Evolutionary conservation across 2,888 invertebrate species (phyloP), one percentile per base, ranked within the genome.

Genomic region (Agapostemon virescens): DNA sequence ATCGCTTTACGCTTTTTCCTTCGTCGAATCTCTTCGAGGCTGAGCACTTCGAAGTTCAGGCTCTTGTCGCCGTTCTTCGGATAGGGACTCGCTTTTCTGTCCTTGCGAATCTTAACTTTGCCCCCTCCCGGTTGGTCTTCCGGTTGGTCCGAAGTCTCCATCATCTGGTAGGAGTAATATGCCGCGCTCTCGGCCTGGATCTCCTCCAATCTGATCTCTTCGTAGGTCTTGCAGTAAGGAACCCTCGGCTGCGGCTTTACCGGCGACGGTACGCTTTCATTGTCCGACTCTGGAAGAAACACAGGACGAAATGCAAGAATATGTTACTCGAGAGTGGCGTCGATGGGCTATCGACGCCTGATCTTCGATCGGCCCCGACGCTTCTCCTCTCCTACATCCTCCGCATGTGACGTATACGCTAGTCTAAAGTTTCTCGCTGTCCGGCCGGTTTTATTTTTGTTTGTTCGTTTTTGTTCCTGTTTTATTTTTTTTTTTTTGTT

Each of bases 231-330:
- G 89, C 90, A 91, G 81, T 90, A 90, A 2, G 90, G 88, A 82
- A 94, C 93, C 83, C 93, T 92, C 77, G 91, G 92, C 74, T 91
- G 91, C 69, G 88, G 87, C 92, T 94, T 94, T 81, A 90, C 90
- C 81, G 95, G 95, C 49, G 95, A 94, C 38, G 95, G 95, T 87
- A 94, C 94, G 92, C 96, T 95, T 94, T 96, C 96, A 93, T 94
- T 95, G 94, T 96, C 96, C 90, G 96, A 96, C 93, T 96, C 96
- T 96, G 95, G 94, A 96, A 96, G 95, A 94, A 95, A 81, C 77
- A 86, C 69, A 86, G 58, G 79, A 79, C 76, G 74, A 82, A 76
- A 82, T 77, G 79, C 63, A 38, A 70, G 52, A 76, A 71, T 79
- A 23, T 71, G 40, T 74, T 67, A 61, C 63, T 52, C 20, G 33